Conservation (phyloP, 2,797 vertebrate species). For the Lutjanus campechanus region DNA sequence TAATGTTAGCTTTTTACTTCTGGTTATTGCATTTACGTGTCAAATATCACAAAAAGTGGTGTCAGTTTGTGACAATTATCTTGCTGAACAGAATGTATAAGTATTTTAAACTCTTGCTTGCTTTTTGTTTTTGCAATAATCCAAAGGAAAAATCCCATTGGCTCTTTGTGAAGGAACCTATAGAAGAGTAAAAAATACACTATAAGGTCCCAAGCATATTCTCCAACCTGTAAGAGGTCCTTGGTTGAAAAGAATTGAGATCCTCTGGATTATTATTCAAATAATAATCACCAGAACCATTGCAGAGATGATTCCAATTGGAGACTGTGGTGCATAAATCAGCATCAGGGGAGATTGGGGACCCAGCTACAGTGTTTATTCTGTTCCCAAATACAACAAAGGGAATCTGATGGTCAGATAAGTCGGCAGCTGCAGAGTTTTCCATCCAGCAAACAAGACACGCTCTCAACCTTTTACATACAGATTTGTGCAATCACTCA, state of each 20-base stretch:
- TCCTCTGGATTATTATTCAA: background rate
- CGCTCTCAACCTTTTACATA: constrained; percentile 51
- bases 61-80: too few species aligned
- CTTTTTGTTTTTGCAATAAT: too few species aligned
- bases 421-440: constrained; percentile 54
- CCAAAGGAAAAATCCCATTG: background rate
- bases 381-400: constrained; percentile 47
- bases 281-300: background rate
- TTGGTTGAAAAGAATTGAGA: too few species aligned
- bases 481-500: constrained; percentile 51
- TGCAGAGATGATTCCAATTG: background rate
- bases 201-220: too few species aligned
- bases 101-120: too few species aligned
- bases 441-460: constrained; percentile 63
- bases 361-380: constrained; percentile 57
- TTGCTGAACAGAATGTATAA: too few species aligned
- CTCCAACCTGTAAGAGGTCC: too few species aligned
- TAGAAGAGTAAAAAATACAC: too few species aligned
- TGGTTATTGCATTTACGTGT: too few species aligned
- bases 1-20: too few species aligned
- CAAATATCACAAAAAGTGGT: too few species aligned
- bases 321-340: constrained; percentile 8
- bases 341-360: constrained; percentile 9
- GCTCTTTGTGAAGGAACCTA: too few species aligned
- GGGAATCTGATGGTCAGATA: constrained; percentile 66